Conservation (phyloP, 2,797 vertebrate species). For the Pteropus rufus region DNA sequence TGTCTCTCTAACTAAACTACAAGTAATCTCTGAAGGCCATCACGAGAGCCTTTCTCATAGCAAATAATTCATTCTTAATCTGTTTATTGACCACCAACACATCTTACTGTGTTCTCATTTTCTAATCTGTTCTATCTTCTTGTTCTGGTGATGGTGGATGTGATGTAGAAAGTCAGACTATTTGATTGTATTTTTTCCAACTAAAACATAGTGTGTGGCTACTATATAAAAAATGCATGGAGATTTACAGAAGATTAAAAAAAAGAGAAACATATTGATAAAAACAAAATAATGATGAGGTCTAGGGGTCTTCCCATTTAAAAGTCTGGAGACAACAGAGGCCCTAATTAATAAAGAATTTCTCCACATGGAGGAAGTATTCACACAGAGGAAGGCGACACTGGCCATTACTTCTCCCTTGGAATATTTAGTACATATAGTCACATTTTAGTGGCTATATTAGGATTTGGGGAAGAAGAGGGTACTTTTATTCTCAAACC, state of each 20-base stretch:
- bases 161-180: background rate
- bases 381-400: background rate
- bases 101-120: background rate
- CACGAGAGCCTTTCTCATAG: background rate
- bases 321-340: background rate
- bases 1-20: background rate
- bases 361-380: background rate
- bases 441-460: constrained; percentile 39
- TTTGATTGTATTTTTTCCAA: background rate
- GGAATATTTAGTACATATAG: background rate
- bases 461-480: constrained; percentile 26
- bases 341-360: background rate
- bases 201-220: background rate
- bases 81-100: background rate
- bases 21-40: background rate
- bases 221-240: background rate
- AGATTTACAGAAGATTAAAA: background rate
- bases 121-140: background rate
- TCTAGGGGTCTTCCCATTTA: background rate
- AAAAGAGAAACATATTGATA: background rate
- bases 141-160: background rate
- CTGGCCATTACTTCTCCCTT: constrained; percentile 9
- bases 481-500: constrained; percentile 33
- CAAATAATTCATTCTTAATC: background rate
- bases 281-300: background rate